Evolutionary conservation across 2,797 vertebrate species (phyloP).

Genomic region (Tragopan temminckii): DNA sequence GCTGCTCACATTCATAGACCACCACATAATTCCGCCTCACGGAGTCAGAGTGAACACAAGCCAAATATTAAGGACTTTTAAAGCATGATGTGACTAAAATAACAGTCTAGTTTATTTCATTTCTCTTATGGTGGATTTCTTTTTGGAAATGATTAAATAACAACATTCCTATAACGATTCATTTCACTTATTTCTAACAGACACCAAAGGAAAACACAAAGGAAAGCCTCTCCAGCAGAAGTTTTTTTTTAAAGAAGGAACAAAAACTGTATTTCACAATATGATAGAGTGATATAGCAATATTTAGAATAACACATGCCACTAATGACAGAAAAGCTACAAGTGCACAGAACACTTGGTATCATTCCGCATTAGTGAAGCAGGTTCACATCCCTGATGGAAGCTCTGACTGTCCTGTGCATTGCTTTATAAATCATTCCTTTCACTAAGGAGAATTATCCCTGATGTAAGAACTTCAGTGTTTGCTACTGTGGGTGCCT

Average conservation of each 20-base stretch:
- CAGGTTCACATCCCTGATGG: background rate
- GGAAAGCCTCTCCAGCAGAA: conserved; percentile 28
- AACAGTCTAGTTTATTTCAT: conserved; percentile 56
- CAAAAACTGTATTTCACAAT: background rate
- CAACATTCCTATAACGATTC: conserved; percentile 45
- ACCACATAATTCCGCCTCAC: conserved; percentile 41
- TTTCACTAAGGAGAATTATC: background rate
- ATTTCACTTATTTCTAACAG: conserved; percentile 68
- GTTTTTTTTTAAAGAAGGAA: conserved; percentile 14
- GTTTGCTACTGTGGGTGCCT: background rate
- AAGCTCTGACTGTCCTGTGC: background rate
- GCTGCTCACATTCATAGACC: conserved; percentile 13
- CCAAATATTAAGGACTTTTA: conserved; percentile 50
- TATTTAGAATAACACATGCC: background rate
- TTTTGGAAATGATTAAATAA: conserved; percentile 54
- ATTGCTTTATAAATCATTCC: background rate
- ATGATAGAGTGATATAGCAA: background rate
- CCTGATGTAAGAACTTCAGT: background rate
- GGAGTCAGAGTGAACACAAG: background rate
- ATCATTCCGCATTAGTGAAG: background rate
- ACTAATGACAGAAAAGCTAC: background rate
- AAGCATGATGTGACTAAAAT: conserved; percentile 47
- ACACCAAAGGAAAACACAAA: conserved; percentile 59
- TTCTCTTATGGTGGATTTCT: conserved; percentile 48
- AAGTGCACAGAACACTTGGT: background rate